A percentile compares a stretch with the other conserved stretches of the same genome.
These are phyloP conservation scores for Digitonthophagus gazella DNA, from an alignment of 2,888 invertebrate genomes.

Conservation along the genomic window DNA sequence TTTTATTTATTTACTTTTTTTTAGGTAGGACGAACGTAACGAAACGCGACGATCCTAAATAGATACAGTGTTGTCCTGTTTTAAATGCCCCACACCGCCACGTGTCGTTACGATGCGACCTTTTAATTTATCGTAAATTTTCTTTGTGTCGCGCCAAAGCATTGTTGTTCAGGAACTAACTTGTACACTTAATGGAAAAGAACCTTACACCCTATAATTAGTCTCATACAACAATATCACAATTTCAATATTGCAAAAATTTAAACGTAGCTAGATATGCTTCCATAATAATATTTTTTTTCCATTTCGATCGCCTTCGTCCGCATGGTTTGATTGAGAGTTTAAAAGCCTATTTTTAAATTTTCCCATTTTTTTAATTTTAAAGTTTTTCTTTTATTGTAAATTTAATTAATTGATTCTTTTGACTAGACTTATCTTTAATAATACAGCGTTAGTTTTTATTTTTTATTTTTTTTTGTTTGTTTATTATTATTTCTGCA, in stretches of 20 bases:
- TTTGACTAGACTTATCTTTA: conserved; percentile 24
- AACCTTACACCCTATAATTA: conserved; percentile 47
- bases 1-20: too few species aligned
- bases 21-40: too few species aligned
- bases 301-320: background rate
- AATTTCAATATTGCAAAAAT: conserved; percentile 53
- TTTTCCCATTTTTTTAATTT: background rate
- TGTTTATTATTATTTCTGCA: background rate
- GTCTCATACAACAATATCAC: conserved; percentile 54
- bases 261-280: conserved; percentile 49
- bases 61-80: background rate
- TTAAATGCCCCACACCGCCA: background rate
- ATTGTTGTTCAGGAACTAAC: conserved; percentile 46
- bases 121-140: background rate
- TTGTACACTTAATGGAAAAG: conserved; percentile 48
- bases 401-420: background rate
- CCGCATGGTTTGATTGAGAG: background rate
- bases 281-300: conserved; percentile 42
- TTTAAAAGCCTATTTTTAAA: conserved; percentile 9
- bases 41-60: background rate
- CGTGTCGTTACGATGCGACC: background rate
- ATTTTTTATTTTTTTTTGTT: background rate
- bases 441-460: conserved; percentile 15
- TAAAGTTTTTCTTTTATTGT: background rate
- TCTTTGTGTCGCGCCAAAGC: conserved; percentile 22